Conservation (phyloP, 2,888 invertebrate genomes). For the Amblyjoppa fuscipennis region DNA sequence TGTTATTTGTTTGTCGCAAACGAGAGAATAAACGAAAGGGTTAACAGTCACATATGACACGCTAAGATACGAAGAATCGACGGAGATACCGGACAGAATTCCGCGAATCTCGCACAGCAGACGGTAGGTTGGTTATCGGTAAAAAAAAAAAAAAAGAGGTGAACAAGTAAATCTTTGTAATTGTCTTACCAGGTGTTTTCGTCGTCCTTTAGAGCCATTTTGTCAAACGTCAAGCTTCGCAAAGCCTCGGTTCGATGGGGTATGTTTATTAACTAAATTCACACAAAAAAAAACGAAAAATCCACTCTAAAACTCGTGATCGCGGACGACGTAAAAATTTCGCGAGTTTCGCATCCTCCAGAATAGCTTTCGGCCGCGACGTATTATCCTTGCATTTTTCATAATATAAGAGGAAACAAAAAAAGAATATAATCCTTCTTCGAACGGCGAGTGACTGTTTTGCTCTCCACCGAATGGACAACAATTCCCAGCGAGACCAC, state of each 20-base stretch:
- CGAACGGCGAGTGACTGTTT: neutral
- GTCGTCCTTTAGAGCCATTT: conserved; percentile 88
- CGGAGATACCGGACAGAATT: conserved; percentile 4
- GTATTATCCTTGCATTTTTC: conserved; percentile 67
- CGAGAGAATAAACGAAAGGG: conserved; percentile 13
- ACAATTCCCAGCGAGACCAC: conserved; percentile 13
- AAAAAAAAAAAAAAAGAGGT: conserved; percentile 5
- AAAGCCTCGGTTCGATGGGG: conserved; percentile 8
- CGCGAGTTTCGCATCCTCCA: conserved; percentile 61
- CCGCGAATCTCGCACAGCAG: neutral
- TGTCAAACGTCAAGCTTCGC: conserved; percentile 73
- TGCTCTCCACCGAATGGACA: conserved; percentile 1
- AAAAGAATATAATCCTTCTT: neutral
- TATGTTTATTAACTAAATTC: conserved; percentile 3
- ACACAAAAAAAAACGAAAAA: conserved; percentile 15
- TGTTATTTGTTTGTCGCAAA: neutral
- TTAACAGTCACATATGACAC: neutral
- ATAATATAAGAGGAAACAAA: conserved; percentile 55
- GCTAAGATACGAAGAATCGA: neutral
- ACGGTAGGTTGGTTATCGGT: neutral
- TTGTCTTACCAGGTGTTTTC: conserved; percentile 88
- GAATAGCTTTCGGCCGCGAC: conserved; percentile 59
- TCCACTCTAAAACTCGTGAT: conserved; percentile 58
- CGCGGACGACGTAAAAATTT: conserved; percentile 56
- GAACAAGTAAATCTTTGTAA: conserved; percentile 20